Base-by-base conservation (phyloP, 2,888 invertebrate species). In the Tetragonula carbonaria region DNA sequence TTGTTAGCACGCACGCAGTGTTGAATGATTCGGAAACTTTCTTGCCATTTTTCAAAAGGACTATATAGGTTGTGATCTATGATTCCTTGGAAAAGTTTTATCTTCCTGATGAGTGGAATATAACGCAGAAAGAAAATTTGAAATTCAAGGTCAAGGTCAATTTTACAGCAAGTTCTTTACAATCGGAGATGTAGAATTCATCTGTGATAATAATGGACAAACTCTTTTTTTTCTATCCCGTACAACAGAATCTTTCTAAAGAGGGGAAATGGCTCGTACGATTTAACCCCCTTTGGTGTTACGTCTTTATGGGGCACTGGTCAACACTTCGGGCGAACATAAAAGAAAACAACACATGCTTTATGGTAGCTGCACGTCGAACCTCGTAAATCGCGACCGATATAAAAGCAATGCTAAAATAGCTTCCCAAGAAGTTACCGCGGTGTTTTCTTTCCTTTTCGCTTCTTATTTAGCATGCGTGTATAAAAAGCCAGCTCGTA, bases 351-450 rank as follows among this genome's bases (percentile, higher is more conserved):
- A 62, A 57, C 74, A 21, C 65, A 13, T 75, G 70, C 68, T 85
- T 84, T 84, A 79, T 53, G 53, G 72, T 21, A 55, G 83, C 51
- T 72, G 51, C 63, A 75, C 67, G 74, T 33, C 21, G 75, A 45
- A 57, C 28, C 74, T 84, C 84, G 75, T 84, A 84, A 84, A 84
- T 84, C 84, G 75, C 51, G 63, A 57, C 16, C 28, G 14, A 38
- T 70, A 57, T 50, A 75, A 57, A 63, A 51, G 53, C 59, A 53
- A 72, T 3, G 18, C 38, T 14, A 45, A 51, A 51, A 38, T 21
- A 21, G 53, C 8, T 28, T 38, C 3, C 50, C 63, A 38, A 63
- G 63, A 57, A 72, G 78, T 72, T 75, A 53, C 33, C 70, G 18
- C 33, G 1, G 45, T 45, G 55, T 66, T 72, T 21, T 59, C 62